Base-by-base conservation (phyloP, 1,140 invertebrate genomes). In the Halyomorpha halys region DNA sequence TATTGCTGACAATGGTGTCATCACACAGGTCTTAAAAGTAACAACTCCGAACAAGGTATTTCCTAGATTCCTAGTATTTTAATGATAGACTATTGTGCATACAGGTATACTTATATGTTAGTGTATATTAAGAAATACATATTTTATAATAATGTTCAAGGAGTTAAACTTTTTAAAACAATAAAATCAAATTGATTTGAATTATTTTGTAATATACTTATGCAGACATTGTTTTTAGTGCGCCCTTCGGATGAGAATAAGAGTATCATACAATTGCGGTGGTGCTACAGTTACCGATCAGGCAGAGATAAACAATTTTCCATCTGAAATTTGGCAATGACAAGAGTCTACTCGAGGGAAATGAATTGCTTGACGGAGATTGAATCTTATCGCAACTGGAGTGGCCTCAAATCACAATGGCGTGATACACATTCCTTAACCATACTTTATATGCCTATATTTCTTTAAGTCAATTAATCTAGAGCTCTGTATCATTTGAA, bases 1-100 rank as follows among this genome's bases (percentile, higher is more conserved):
- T 54, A 82, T 98, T 73, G 79, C 84, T 65, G 86, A 92, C 18
- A 84, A 84, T 65, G 82, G 86, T 74, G 64, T 53, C 13, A 84
- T 98, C 60, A 94, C 89, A 66, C 95, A 98, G 82, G 81, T 91
- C 63, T 83, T 98, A 69, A 90, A 91, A 79, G 83, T 98, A 62
- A 86, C 83, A 65, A 96, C 91, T 77, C 85, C 89, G 59, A 88
- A 85, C 69, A 91, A 85, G 79, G 91, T 94, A 79, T 65, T 21
- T 4, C 21, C 6, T 23, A 19, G n/a, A n/a, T 53, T 51, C 23
- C 51, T 25, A 9, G 19, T 27, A 16, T 63, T 25, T n/a, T n/a
- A n/a, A n/a, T n/a, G n/a, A n/a, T n/a, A n/a, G n/a, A n/a, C n/a
- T n/a, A n/a, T n/a, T n/a, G n/a, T n/a, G n/a, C n/a, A n/a, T n/a